Evolutionary conservation across 2,113 vertebrate species (phyloP).

Genomic region (Tringa solitaria): DNA sequence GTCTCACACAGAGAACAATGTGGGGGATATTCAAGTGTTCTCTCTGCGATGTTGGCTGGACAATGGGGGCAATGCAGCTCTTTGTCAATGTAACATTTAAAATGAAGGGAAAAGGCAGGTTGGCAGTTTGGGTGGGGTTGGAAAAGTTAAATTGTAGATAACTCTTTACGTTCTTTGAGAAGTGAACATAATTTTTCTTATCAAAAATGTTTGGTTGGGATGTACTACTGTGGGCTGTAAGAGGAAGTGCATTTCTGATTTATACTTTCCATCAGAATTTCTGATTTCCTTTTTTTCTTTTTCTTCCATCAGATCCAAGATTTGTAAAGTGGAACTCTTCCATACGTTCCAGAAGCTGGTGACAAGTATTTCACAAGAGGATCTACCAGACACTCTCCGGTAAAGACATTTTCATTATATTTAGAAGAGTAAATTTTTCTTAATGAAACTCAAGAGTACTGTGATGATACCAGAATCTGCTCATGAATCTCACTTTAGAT

Average conservation of each 20-base stretch:
- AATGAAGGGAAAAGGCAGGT: neutral
- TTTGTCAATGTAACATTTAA: neutral
- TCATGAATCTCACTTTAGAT: neutral
- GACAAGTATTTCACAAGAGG: constrained; percentile 70
- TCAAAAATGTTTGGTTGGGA: neutral
- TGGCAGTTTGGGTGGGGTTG: neutral
- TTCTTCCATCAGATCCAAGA: constrained; percentile 79
- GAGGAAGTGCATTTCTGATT: neutral
- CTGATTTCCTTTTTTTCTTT: neutral
- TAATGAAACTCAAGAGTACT: neutral
- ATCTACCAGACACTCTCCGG: constrained; percentile 85
- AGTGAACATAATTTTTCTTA: neutral
- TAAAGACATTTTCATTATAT: constrained; percentile 37
- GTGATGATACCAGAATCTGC: neutral
- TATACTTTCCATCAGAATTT: neutral
- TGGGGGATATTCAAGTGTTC: neutral
- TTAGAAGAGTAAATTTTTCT: neutral
- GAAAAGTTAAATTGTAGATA: neutral
- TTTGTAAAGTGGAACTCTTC: constrained; percentile 93
- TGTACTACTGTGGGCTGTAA: neutral
- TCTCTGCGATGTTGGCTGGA: neutral
- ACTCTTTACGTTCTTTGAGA: neutral
- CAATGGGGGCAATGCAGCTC: neutral
- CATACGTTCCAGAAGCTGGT: constrained; percentile 83
- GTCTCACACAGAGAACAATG: neutral